A percentile compares a stretch with the other conserved stretches of the same genome.
Evolutionary conservation across 2,113 vertebrate genomes (phyloP).

Genomic region (Gambusia holbrooki): DNA sequence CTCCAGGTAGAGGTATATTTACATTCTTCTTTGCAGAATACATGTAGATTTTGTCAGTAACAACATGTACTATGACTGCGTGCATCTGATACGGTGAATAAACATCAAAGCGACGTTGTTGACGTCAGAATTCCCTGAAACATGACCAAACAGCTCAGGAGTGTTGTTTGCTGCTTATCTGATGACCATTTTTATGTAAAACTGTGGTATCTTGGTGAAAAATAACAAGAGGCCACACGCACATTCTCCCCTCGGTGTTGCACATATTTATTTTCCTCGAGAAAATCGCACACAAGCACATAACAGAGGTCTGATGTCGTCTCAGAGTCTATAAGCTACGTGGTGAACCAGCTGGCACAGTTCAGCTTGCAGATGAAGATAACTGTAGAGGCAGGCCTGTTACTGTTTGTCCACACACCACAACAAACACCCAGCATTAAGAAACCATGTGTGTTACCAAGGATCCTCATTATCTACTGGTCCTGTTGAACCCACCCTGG

Average conservation of each 20-base stretch:
- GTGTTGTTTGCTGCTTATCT: background rate
- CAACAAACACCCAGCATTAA: conserved; percentile 21
- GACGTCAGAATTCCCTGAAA: background rate
- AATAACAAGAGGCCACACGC: background rate
- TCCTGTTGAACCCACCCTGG: conserved; percentile 4
- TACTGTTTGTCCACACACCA: conserved; percentile 15
- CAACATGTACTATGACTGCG: background rate
- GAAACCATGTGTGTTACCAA: conserved; percentile 15
- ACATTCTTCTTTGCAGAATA: no score
- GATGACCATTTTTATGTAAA: background rate
- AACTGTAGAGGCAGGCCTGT: background rate
- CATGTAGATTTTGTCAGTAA: background rate
- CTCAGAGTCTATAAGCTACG: background rate
- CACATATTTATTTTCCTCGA: background rate
- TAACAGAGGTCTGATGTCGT: conserved; percentile 8
- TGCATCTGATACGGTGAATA: background rate
- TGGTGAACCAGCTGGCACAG: background rate
- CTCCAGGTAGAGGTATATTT: no score
- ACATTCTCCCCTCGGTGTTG: background rate
- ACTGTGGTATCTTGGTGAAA: background rate
- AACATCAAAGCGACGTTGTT: background rate
- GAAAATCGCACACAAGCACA: background rate
- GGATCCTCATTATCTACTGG: conserved; percentile 22
- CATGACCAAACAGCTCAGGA: background rate
- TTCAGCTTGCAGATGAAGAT: conserved; percentile 20